phyloP scores from a whole-genome alignment of 1,140 invertebrate species.

The Oncopeltus fasciatus region DNA sequence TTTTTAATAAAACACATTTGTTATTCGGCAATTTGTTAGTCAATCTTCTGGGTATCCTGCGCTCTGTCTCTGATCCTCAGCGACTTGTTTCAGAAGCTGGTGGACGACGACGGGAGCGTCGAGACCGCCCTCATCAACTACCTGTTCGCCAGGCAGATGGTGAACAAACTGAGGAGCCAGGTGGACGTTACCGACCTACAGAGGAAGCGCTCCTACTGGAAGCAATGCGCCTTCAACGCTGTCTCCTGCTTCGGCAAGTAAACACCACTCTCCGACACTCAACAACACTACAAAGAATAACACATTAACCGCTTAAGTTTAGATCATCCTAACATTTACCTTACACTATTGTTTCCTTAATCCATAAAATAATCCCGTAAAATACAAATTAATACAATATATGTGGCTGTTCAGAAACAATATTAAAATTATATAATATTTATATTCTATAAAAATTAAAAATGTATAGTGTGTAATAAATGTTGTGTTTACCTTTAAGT shows the following conservation, averaged over 20 bases:
- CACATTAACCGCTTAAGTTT: no score
- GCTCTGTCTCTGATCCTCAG: no score
- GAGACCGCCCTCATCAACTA: constrained; percentile 41
- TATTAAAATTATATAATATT: background rate
- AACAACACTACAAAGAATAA: no score
- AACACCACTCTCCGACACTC: background rate
- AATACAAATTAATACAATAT: no score
- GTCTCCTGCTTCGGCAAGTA: constrained; percentile 43
- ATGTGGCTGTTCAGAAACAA: background rate
- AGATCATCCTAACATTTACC: no score
- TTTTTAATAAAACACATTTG: no score
- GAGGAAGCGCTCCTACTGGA: constrained; percentile 45
- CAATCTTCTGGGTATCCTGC: no score
- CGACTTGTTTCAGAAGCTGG: constrained; percentile 15
- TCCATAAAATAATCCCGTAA: no score
- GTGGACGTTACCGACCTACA: constrained; percentile 37
- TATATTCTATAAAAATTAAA: background rate
- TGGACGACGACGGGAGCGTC: constrained; percentile 34
- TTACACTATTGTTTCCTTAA: no score
- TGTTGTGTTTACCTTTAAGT: constrained; percentile 2
- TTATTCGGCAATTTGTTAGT: no score
- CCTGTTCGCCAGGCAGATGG: constrained; percentile 39
- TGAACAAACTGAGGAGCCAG: constrained; percentile 36
- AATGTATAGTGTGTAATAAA: background rate
- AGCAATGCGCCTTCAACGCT: constrained; percentile 48